Conservation (phyloP, 53 echinoderm and acorn worm species). For the Temnopleurus reevesii region DNA sequence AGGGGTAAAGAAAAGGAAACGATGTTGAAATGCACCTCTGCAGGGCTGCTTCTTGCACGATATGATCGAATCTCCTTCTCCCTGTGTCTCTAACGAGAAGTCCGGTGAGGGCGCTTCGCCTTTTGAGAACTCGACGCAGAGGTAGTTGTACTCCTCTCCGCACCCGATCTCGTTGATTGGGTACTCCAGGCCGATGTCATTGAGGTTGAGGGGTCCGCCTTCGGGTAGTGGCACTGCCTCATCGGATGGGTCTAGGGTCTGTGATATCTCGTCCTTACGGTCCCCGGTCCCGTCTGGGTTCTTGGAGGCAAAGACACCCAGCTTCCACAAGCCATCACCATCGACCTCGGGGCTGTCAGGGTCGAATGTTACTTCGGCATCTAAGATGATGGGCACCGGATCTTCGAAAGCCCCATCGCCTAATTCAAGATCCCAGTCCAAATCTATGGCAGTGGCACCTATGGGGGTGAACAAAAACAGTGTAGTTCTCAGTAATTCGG, state of each 20-base stretch:
- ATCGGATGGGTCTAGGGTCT: slow-evolving; percentile 64
- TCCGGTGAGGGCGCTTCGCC: slow-evolving; percentile 75
- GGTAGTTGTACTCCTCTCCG: slow-evolving; percentile 68
- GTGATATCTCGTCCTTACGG: slow-evolving; percentile 68
- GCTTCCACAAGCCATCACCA: slow-evolving; percentile 79
- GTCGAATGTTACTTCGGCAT: slow-evolving; percentile 64
- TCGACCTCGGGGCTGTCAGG: slow-evolving; percentile 57
- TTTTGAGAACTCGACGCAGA: slow-evolving; percentile 84
- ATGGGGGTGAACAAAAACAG: too few species aligned
- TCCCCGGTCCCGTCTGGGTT: slow-evolving; percentile 64
- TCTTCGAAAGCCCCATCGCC: slow-evolving; percentile 46
- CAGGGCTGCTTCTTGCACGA: slow-evolving; percentile 80
- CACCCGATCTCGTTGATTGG: slow-evolving; percentile 80
- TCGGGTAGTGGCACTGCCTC: slow-evolving; percentile 61
- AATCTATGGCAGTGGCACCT: slow-evolving; percentile 31
- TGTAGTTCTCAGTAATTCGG: too few species aligned
- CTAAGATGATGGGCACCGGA: slow-evolving; percentile 67
- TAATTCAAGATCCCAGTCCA: slow-evolving; percentile 23
- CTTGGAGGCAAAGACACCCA: slow-evolving; percentile 75
- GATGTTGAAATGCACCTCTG: slow-evolving; percentile 63
- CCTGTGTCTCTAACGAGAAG: slow-evolving; percentile 70
- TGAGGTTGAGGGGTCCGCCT: slow-evolving; percentile 68
- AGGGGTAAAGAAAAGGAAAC: not conserved
- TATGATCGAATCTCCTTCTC: slow-evolving; percentile 65
- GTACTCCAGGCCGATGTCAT: slow-evolving; percentile 52